Evolutionary conservation across 1,140 invertebrate genomes (phyloP), one percentile per base, ranked within the genome.

Genomic region (Drosophila biarmipes): DNA sequence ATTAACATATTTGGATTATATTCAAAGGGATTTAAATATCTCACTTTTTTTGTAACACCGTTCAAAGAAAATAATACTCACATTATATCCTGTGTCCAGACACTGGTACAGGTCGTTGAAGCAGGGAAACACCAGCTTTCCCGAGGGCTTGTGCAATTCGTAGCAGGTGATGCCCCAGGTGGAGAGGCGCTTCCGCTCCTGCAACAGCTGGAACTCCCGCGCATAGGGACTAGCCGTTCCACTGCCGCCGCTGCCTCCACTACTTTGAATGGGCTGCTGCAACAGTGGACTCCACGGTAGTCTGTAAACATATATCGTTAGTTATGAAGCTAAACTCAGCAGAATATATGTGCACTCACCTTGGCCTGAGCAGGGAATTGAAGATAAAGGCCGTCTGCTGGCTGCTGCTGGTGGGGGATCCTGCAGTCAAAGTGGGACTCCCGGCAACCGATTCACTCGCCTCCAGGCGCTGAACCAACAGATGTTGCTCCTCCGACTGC

Each of bases 101-200:
- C 96, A 97, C 71, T 96, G 95, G 84, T 95, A 98, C 43, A 99
- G 93, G 68, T 95, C 96, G 75, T 97, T 97, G 0, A 96, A 95
- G 67, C 97, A 96, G 38, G 98, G 97, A 92, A 99, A 99, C 19
- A 99, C 95, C 76, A 99, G 95, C 86, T 96, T 95, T 19, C 97
- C 97, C 51, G 95, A 95, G 4, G 94, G 93, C 19, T 94, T 93
- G 86, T 98, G 96, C 43, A 98, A 93, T 90, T 99, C 97, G 90
- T 98, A 99, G 11, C 97, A 97, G 3, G 97, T 98, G 48, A 99
- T 98, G 17, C 98, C 98, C 95, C 97, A 98, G 1, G 96, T 96
- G 0, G 97, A 95, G 10, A 98, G 94, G 72, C 97, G 93, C 93
- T 98, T 98, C 53, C 98, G 93, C 91, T 99, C 98, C 93, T 96